phyloP scores from a whole-genome alignment of 2,888 invertebrate genomes.

The Holacanthella duospinosa region DNA sequence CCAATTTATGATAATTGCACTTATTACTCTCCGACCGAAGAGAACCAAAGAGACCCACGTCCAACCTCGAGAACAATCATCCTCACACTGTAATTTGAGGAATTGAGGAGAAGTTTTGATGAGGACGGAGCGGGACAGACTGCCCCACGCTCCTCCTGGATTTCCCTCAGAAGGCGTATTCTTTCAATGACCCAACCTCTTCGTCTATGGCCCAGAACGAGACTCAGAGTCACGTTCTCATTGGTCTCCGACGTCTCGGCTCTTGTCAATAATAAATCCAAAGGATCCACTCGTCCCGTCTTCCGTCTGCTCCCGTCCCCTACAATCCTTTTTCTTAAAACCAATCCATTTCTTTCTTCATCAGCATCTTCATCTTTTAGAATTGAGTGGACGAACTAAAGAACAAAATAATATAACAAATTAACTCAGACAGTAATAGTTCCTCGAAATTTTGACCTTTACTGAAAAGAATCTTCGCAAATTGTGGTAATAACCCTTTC shows the following conservation, averaged over 20 bases:
- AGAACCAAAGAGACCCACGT: conserved; percentile 24
- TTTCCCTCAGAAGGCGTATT: not conserved
- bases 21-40: conserved; percentile 37
- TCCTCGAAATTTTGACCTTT: not conserved
- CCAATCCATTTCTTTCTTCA: not conserved
- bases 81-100: conserved; percentile 16
- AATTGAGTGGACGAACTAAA: not conserved
- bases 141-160: not conserved
- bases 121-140: no score
- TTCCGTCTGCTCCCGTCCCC: no score
- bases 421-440: no score
- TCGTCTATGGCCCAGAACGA: not conserved
- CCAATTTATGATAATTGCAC: conserved; percentile 25
- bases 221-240: not conserved
- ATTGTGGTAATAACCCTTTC: not conserved
- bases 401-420: not conserved
- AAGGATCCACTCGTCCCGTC: not conserved
- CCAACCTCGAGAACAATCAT: conserved; percentile 19
- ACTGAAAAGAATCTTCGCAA: not conserved
- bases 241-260: not conserved
- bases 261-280: not conserved
- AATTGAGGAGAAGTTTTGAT: not conserved
- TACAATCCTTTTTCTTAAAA: not conserved
- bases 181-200: not conserved
- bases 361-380: not conserved